Conservation (phyloP, 2,797 vertebrate species). For the Leucoraja ocellata region DNA sequence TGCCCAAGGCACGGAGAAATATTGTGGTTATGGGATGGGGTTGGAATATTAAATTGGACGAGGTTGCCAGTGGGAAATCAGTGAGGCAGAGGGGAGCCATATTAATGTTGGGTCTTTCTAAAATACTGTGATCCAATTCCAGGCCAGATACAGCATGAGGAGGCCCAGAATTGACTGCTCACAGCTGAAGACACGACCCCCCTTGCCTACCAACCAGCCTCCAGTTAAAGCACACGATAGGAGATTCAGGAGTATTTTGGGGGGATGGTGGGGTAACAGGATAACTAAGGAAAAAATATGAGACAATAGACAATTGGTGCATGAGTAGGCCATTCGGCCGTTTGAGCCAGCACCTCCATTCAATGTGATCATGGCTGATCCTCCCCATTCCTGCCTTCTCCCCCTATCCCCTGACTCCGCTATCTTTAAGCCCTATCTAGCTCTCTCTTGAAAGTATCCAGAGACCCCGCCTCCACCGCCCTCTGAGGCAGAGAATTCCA, state of each 20-base stretch:
- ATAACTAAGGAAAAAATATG: no score
- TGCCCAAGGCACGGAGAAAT: background rate
- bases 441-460: no score
- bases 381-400: no score
- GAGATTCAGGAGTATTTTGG: background rate
- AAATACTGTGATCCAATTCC: background rate
- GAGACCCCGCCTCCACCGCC: no score
- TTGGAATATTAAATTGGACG: background rate
- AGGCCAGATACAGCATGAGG: background rate
- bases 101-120: background rate
- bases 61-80: background rate
- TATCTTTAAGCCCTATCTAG: no score
- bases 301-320: no score
- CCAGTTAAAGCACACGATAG: background rate
- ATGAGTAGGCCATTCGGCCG: no score
- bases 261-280: no score
- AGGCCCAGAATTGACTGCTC: background rate
- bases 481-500: no score
- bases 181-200: background rate
- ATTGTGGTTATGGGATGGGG: background rate
- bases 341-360: no score
- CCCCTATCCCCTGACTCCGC: no score
- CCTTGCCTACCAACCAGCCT: background rate
- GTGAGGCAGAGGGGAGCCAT: background rate
- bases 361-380: no score